Conservation (phyloP, 2,888 invertebrate genomes). For the Atethmia centrago region DNA sequence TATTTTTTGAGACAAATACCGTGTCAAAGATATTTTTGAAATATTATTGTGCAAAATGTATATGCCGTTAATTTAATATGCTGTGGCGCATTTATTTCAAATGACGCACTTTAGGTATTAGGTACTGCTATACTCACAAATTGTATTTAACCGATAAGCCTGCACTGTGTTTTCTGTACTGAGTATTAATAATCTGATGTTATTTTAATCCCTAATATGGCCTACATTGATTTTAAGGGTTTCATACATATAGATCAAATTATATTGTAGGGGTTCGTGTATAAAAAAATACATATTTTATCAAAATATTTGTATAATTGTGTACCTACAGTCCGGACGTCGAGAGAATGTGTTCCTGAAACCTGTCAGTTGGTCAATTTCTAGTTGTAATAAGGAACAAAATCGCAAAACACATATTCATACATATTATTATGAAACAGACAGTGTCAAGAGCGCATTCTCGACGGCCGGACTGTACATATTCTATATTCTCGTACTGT, state of each 20-base stretch:
- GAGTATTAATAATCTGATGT: not conserved
- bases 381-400: too few relatives aligned
- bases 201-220: not conserved
- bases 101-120: conserved; percentile 30
- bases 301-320: conserved; percentile 16
- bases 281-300: conserved; percentile 19
- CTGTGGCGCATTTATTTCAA: not conserved
- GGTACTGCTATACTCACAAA: conserved; percentile 7
- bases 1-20: not conserved
- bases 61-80: not conserved
- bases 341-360: too few relatives aligned
- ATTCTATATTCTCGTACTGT: conserved; percentile 16
- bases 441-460: too few relatives aligned
- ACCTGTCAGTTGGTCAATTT: too few relatives aligned
- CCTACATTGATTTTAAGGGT: conserved; percentile 17
- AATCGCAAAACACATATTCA: too few relatives aligned
- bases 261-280: not conserved
- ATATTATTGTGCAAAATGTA: conserved; percentile 11
- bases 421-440: too few relatives aligned
- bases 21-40: conserved; percentile 23
- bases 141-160: not conserved
- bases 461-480: not conserved
- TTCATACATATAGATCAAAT: not conserved
- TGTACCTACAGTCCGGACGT: not conserved
- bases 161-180: conserved; percentile 1